These are phyloP conservation scores for Hydroisotoma schaefferi DNA, from an alignment of 2,888 invertebrate species.

Conservation along the genomic window DNA sequence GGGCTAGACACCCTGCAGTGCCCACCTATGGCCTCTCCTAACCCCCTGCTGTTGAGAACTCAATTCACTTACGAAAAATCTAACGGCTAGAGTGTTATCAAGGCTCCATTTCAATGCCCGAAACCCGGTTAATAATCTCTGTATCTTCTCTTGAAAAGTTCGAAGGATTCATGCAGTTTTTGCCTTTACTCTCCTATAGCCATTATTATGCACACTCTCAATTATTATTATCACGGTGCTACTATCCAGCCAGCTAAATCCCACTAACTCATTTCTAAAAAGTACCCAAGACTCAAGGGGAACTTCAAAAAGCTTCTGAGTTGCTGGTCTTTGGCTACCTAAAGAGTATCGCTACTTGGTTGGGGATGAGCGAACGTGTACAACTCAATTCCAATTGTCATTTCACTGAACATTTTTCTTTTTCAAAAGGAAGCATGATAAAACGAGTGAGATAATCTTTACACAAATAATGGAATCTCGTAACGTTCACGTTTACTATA, in stretches of 20 bases:
- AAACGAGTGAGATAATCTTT: too few relatives aligned
- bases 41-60: constrained; percentile 49
- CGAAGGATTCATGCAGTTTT: not conserved
- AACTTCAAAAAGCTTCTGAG: too few relatives aligned
- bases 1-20: constrained; percentile 43
- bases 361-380: not conserved
- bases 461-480: too few relatives aligned
- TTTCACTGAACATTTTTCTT: too few relatives aligned
- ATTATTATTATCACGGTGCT: not conserved
- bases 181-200: not conserved
- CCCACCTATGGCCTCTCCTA: constrained; percentile 48
- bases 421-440: too few relatives aligned
- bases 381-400: not conserved
- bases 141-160: not conserved
- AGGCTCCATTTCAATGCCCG: constrained; percentile 19
- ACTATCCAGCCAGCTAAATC: not conserved
- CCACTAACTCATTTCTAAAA: not conserved
- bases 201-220: not conserved
- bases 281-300: not conserved
- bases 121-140: constrained; percentile 4
- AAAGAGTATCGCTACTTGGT: too few relatives aligned
- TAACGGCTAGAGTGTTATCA: constrained; percentile 43
- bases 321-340: too few relatives aligned
- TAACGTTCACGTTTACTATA: too few relatives aligned
- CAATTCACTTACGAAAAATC: constrained; percentile 46